These are phyloP conservation scores for Acholoe squamosa DNA, from an alignment of 2,888 invertebrate genomes.

Conservation along the genomic window DNA sequence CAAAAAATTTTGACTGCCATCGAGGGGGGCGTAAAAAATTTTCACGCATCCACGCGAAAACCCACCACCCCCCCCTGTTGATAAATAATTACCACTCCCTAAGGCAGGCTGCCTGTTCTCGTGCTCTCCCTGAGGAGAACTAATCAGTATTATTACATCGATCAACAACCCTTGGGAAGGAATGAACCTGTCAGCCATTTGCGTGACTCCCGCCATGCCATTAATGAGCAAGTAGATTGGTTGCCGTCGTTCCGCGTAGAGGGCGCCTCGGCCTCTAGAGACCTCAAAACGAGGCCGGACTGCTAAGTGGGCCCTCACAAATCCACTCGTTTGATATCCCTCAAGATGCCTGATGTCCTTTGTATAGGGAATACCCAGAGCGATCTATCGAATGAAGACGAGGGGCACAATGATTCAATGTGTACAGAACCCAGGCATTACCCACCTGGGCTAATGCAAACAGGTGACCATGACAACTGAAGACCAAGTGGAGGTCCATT, in stretches of 20 bases:
- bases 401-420: background rate
- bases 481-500: background rate
- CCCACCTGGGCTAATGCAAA: background rate
- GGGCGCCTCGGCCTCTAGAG: background rate
- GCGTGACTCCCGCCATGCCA: conserved; percentile 42
- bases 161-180: background rate
- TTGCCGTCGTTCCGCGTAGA: background rate
- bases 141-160: conserved; percentile 57
- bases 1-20: no score
- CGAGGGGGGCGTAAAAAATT: no score
- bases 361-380: background rate
- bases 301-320: conserved; percentile 17
- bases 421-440: background rate
- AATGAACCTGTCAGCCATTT: conserved; percentile 50
- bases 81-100: no score
- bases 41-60: no score
- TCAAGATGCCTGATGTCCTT: background rate
- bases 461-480: background rate
- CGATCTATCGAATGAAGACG: background rate
- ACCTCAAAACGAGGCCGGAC: conserved; percentile 23
- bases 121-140: conserved; percentile 15
- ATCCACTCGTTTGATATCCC: background rate
- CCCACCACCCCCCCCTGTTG: no score
- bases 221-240: conserved; percentile 50
- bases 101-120: background rate